Evolutionary conservation across 2,888 invertebrate genomes (phyloP).

Genomic region (Drosophila phalerata): DNA sequence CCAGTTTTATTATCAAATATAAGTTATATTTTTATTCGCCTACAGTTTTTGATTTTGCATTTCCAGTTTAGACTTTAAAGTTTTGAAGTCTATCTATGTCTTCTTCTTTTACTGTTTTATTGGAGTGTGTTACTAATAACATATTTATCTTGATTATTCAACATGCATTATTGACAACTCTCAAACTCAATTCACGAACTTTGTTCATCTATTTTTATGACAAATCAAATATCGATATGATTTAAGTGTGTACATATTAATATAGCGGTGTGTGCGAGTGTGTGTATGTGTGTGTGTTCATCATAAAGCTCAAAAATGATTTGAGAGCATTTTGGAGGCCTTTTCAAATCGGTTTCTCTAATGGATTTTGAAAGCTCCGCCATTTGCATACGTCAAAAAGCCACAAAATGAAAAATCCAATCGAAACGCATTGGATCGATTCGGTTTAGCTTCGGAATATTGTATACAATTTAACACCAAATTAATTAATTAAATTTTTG

Average conservation of each 20-base stretch:
- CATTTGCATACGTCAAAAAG: slow-evolving; percentile 55
- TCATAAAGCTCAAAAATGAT: slow-evolving; percentile 28
- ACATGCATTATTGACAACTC: slow-evolving; percentile 23
- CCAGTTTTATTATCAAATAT: slow-evolving; percentile 48
- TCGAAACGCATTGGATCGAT: slow-evolving; percentile 30
- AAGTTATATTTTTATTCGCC: slow-evolving; percentile 57
- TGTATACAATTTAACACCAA: slow-evolving; percentile 29
- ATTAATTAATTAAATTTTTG: slow-evolving; percentile 34
- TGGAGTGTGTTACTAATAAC: slow-evolving; percentile 13
- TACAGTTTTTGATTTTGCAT: slow-evolving; percentile 45
- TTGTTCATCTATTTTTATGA: slow-evolving; percentile 55
- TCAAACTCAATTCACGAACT: slow-evolving; percentile 7
- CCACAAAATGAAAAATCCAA: slow-evolving; percentile 29
- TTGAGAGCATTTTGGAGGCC: slow-evolving; percentile 57
- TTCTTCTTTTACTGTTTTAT: not conserved
- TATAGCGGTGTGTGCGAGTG: slow-evolving; percentile 6
- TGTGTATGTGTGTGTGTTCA: slow-evolving; percentile 3
- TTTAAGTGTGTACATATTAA: slow-evolving; percentile 49
- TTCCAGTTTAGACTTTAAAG: slow-evolving; percentile 62
- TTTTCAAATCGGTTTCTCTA: slow-evolving; percentile 57
- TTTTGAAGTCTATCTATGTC: slow-evolving; percentile 16
- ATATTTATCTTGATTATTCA: slow-evolving; percentile 32
- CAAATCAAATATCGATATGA: slow-evolving; percentile 72
- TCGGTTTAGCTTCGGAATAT: slow-evolving; percentile 16
- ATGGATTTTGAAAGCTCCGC: slow-evolving; percentile 73